Evolutionary conservation across 2,888 invertebrate species (phyloP).

Genomic region (Imbricaverruca yamaguchii): DNA sequence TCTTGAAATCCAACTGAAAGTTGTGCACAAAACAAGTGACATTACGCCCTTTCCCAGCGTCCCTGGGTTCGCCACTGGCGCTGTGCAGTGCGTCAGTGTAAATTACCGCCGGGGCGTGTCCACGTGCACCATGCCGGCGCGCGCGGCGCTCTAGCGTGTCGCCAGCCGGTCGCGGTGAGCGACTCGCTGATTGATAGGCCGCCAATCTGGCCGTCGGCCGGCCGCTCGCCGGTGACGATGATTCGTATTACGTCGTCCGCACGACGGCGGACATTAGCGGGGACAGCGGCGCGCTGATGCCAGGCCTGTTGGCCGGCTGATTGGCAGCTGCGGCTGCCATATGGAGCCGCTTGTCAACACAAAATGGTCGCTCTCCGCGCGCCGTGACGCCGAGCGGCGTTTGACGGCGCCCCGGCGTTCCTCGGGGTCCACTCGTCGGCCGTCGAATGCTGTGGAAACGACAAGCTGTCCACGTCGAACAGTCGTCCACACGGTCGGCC

Average conservation of each 20-base stretch:
- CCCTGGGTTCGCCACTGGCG: too few relatives aligned
- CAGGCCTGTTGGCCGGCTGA: neutral
- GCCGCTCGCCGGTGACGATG: neutral
- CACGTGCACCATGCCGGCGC: neutral
- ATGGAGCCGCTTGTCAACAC: neutral
- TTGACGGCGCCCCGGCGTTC: too few relatives aligned
- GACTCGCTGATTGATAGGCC: slow-evolving; percentile 1
- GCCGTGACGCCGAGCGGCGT: neutral
- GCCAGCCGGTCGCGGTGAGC: neutral
- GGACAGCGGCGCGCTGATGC: neutral
- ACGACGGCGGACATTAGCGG: neutral
- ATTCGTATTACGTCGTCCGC: neutral
- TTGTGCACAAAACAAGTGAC: too few relatives aligned
- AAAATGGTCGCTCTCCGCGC: neutral
- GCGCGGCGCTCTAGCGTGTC: neutral
- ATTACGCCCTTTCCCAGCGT: too few relatives aligned
- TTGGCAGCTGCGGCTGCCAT: neutral
- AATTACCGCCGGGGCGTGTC: too few relatives aligned
- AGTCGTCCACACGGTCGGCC: neutral
- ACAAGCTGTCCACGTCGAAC: neutral
- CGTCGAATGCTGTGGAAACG: neutral
- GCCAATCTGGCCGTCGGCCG: slow-evolving; percentile 5
- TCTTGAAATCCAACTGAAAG: too few relatives aligned
- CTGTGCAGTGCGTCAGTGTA: too few relatives aligned
- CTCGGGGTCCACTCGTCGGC: too few relatives aligned